phyloP scores from a whole-genome alignment of 1,140 invertebrate species.

The Heliothis virescens region DNA sequence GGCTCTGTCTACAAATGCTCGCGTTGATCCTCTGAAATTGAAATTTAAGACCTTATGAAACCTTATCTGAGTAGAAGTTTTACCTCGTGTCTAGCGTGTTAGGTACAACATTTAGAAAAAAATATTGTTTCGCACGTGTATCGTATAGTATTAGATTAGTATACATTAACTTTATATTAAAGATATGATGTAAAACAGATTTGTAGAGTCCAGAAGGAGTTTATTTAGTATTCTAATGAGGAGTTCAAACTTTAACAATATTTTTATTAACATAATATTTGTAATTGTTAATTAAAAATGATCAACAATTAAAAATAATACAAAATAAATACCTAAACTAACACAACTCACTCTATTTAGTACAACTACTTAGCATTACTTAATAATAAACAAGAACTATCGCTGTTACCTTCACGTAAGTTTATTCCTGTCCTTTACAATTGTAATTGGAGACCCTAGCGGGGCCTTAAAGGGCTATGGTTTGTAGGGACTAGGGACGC shows the following conservation, averaged over 20 bases:
- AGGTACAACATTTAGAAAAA: neutral
- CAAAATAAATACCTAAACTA: no score
- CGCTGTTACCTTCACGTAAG: conserved; percentile 4
- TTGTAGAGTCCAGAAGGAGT: no score
- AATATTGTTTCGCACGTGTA: neutral
- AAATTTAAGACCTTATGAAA: conserved; percentile 74
- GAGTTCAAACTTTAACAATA: no score
- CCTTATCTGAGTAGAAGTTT: conserved; percentile 57
- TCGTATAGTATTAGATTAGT: no score
- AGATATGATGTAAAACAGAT: no score
- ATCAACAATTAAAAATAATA: no score
- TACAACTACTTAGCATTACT: neutral
- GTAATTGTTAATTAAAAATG: no score
- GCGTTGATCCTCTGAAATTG: conserved; percentile 72
- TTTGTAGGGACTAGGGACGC: conserved; percentile 24
- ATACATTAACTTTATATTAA: no score
- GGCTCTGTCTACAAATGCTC: conserved; percentile 54
- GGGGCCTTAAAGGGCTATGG: conserved; percentile 18
- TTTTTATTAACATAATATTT: no score
- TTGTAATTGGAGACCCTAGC: conserved; percentile 11
- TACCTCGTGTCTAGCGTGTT: conserved; percentile 37
- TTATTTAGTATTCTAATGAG: no score
- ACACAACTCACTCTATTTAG: no score
- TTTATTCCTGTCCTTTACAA: conserved; percentile 26
- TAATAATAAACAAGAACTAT: neutral